Percentiles rank a stretch among this genome's conserved stretches.
phyloP scores from a whole-genome alignment of 30 jellyfish, hydroid and myxozoan genomes.

The Aurelia aurita complex sp. Pacific region DNA sequence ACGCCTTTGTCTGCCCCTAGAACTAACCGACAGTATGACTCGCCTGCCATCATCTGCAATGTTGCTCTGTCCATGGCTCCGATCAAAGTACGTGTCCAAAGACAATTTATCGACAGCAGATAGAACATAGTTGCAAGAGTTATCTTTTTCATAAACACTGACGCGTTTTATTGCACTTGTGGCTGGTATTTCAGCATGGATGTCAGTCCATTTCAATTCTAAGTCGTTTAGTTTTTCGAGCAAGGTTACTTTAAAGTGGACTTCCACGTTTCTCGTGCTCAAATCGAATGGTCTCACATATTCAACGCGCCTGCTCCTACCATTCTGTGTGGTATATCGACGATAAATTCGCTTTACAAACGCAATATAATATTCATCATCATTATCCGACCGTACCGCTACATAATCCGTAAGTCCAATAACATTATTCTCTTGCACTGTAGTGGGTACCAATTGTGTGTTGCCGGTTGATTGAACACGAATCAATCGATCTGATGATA shows the following conservation, averaged over 20 bases:
- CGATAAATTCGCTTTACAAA: constrained; percentile 5
- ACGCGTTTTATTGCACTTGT: constrained; percentile 25
- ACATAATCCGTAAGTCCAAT: constrained; percentile 14
- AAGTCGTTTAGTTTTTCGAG: constrained; percentile 22
- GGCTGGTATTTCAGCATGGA: constrained; percentile 27
- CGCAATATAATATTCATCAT: constrained; percentile 24
- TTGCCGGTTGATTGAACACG: constrained; percentile 15
- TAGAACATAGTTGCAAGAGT: constrained; percentile 23
- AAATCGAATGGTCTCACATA: constrained; percentile 27
- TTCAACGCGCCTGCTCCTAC: constrained; percentile 19
- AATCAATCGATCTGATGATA: constrained; percentile 10
- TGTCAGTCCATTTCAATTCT: constrained; percentile 21
- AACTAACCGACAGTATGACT: constrained; percentile 24
- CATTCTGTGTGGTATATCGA: neutral
- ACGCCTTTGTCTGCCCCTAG: constrained; percentile 34
- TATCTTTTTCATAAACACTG: constrained; percentile 22
- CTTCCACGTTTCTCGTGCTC: constrained; percentile 27
- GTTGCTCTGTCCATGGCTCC: constrained; percentile 28
- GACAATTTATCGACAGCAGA: constrained; percentile 45
- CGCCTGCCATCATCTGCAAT: constrained; percentile 47
- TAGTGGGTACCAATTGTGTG: neutral
- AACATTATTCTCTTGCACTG: neutral
- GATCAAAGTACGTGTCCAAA: constrained; percentile 24
- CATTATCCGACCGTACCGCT: constrained; percentile 11
- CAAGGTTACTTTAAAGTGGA: constrained; percentile 26